Evolutionary conservation across 2,797 vertebrate species (phyloP).

Genomic region (Bradypodion ventrale): DNA sequence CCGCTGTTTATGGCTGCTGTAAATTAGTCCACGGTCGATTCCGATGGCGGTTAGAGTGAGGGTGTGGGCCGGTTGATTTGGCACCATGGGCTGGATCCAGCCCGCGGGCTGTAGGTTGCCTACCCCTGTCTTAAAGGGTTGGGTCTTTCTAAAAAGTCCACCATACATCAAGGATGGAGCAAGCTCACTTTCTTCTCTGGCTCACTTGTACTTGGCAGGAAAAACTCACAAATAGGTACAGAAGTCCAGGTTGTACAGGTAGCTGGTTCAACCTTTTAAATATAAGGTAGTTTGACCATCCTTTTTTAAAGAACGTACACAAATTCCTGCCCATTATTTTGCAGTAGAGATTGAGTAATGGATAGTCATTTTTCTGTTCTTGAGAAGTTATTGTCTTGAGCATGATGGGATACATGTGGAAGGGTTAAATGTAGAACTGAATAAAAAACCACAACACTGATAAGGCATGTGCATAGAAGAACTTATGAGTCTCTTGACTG

Average conservation of each 20-base stretch:
- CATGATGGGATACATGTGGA: background rate
- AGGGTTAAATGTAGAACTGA: background rate
- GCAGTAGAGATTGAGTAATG: no score
- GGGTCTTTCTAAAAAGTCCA: background rate
- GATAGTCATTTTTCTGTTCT: background rate
- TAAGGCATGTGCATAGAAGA: background rate
- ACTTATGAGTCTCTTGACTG: background rate
- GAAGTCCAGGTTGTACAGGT: background rate
- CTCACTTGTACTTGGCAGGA: background rate
- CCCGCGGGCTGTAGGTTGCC: no score
- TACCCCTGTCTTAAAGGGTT: background rate
- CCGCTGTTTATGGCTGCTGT: no score
- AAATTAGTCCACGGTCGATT: no score
- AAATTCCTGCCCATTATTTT: background rate
- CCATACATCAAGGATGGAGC: background rate
- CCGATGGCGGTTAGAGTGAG: no score
- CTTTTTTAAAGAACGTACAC: background rate
- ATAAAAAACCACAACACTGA: background rate
- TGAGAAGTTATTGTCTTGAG: background rate
- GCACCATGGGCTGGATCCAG: no score
- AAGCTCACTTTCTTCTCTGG: background rate
- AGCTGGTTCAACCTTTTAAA: background rate
- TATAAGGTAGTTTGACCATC: background rate
- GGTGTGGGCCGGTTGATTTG: no score
- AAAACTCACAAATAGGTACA: background rate